phyloP scores from a whole-genome alignment of 2,888 invertebrate species.

The Leptinotarsa haldemani region DNA sequence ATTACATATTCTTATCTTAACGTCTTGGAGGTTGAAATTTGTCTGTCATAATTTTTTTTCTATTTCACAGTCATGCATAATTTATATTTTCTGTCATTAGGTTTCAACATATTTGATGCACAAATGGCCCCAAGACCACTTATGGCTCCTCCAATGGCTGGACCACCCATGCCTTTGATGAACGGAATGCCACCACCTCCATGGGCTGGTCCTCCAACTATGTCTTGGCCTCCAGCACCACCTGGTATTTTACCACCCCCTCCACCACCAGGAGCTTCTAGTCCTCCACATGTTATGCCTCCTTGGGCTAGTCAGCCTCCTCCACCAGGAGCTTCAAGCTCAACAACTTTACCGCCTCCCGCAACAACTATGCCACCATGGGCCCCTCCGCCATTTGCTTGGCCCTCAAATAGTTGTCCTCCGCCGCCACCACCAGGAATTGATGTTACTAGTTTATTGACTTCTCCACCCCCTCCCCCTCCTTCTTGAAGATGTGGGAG shows the following conservation, averaged over 20 bases:
- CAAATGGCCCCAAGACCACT: slow-evolving; percentile 75
- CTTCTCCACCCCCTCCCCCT: slow-evolving; percentile 79
- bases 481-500: slow-evolving; percentile 39
- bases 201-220: slow-evolving; percentile 60
- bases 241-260: slow-evolving; percentile 66
- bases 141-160: slow-evolving; percentile 70
- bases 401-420: slow-evolving; percentile 65
- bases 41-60: too few relatives aligned
- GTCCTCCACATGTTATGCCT: slow-evolving; percentile 67
- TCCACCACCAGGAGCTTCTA: slow-evolving; percentile 67
- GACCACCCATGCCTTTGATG: slow-evolving; percentile 48
- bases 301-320: slow-evolving; percentile 66
- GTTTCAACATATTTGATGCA: slow-evolving; percentile 63
- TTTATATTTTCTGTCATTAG: slow-evolving; percentile 28
- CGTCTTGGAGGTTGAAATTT: too few relatives aligned
- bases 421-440: slow-evolving; percentile 68
- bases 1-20: too few relatives aligned
- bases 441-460: slow-evolving; percentile 69
- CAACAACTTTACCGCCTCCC: slow-evolving; percentile 35
- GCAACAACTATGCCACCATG: slow-evolving; percentile 31
- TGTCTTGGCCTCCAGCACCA: slow-evolving; percentile 66
- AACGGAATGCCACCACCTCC: slow-evolving; percentile 64
- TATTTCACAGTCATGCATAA: not conserved
- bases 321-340: slow-evolving; percentile 48
- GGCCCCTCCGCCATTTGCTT: slow-evolving; percentile 65